Percentiles rank a stretch among this genome's conserved stretches.
Conservation (phyloP, 2,113 vertebrate genomes). For the Aphelocoma coerulescens region DNA sequence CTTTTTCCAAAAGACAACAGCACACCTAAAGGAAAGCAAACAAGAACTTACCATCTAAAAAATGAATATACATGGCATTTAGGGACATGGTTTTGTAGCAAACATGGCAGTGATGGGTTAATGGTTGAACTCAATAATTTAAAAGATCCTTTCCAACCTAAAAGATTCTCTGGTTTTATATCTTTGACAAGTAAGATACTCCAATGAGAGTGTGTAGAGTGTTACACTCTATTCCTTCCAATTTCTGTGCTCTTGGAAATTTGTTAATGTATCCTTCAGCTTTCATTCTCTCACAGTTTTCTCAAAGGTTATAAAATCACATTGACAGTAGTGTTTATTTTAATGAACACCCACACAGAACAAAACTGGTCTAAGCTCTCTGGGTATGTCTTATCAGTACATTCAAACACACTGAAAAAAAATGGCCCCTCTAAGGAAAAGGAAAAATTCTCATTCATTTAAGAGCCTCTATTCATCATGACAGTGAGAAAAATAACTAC, state of each 20-base stretch:
- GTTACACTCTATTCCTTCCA: not conserved
- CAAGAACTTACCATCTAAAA: not conserved
- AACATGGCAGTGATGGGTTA: not conserved
- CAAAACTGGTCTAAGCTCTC: not conserved
- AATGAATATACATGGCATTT: not conserved
- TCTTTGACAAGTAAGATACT: not conserved
- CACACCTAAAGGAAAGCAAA: not conserved
- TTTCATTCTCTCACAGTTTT: not conserved
- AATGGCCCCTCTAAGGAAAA: not conserved
- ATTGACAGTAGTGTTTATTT: not conserved
- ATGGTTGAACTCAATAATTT: not conserved
- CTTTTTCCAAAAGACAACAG: not conserved
- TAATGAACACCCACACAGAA: not conserved
- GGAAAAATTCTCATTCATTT: not conserved
- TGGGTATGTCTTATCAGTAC: not conserved
- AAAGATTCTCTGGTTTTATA: not conserved
- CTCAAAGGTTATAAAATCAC: not conserved
- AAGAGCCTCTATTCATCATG: not conserved
- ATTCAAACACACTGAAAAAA: not conserved
- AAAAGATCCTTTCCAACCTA: too few relatives aligned
- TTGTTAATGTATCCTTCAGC: not conserved
- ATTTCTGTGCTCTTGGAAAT: not conserved
- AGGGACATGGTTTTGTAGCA: fast-evolving
- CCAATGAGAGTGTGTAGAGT: fast-evolving
- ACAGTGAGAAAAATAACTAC: not conserved